A percentile compares a stretch with the other conserved stretches of the same genome.
Evolutionary conservation across 2,888 invertebrate genomes (phyloP).

Genomic region (Adelognathus sp.): DNA sequence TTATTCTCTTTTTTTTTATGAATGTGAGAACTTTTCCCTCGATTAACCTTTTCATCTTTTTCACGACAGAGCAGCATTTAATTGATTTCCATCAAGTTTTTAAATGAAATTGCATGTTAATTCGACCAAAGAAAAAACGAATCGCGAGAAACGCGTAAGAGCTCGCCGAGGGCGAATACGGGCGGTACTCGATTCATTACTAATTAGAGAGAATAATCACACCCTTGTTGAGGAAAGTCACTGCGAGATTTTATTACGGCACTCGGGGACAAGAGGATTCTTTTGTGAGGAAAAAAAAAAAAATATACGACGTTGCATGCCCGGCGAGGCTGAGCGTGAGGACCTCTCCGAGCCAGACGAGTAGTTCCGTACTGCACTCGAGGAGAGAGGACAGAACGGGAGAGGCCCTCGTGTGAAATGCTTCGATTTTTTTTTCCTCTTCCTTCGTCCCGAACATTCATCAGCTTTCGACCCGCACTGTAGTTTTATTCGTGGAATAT

Average conservation of each 20-base stretch:
- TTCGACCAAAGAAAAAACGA: neutral
- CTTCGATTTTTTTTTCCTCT: neutral
- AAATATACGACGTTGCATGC: neutral
- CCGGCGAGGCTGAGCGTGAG: neutral
- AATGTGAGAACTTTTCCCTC: too few species aligned
- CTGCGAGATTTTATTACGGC: conserved; percentile 1
- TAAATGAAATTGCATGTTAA: neutral
- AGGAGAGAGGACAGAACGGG: neutral
- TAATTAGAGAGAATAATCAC: neutral
- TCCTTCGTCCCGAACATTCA: neutral
- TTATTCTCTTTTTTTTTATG: too few species aligned
- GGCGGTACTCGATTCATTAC: neutral
- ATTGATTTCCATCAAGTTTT: neutral
- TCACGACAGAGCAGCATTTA: too few species aligned
- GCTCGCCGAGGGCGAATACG: neutral
- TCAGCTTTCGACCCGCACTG: neutral
- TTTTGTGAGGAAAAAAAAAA: too few species aligned
- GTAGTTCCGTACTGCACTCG: neutral
- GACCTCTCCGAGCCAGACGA: conserved; percentile 3
- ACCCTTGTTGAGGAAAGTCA: neutral
- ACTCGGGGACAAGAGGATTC: neutral
- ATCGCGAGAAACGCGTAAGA: neutral
- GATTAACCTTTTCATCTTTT: too few species aligned
- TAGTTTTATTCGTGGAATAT: neutral
- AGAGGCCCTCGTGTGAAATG: neutral